A percentile compares a stretch with the other conserved stretches of the same genome.
phyloP scores from a whole-genome alignment of 1,140 invertebrate species.

The Phocides pigmalion region DNA sequence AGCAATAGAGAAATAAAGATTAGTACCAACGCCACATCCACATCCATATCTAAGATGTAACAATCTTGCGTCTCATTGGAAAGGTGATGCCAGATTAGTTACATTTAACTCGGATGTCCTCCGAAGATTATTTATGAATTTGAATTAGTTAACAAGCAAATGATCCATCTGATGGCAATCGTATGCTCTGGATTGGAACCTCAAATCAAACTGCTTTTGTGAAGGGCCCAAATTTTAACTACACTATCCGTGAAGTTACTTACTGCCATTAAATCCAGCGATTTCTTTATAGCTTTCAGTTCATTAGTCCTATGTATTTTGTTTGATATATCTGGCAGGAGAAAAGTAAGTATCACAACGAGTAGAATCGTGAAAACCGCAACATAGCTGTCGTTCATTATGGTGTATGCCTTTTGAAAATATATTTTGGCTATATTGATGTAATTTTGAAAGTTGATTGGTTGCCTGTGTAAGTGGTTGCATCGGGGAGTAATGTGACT shows the following conservation, averaged over 20 bases:
- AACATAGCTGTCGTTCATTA: conserved; percentile 41
- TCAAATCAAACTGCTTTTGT: no score
- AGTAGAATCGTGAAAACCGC: conserved; percentile 38
- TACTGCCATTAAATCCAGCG: conserved; percentile 57
- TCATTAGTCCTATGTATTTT: conserved; percentile 51
- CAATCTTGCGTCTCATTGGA: no score
- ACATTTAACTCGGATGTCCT: no score
- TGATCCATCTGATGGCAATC: no score
- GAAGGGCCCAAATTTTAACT: no score
- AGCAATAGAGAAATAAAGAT: no score
- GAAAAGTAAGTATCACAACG: conserved; percentile 47
- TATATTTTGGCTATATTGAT: conserved; percentile 15
- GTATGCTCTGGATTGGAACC: no score
- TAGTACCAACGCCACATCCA: no score
- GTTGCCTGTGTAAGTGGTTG: background rate
- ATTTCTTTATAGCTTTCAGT: conserved; percentile 54
- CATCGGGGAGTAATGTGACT: background rate
- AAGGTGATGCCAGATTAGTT: no score
- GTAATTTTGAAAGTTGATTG: background rate
- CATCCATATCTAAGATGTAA: no score
- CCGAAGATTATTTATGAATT: no score
- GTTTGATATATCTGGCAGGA: conserved; percentile 50
- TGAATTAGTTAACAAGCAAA: no score
- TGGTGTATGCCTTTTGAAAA: conserved; percentile 30
- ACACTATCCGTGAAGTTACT: background rate